Base-by-base conservation (phyloP, 2,888 invertebrate genomes). In the Philhelius pedissequus region DNA sequence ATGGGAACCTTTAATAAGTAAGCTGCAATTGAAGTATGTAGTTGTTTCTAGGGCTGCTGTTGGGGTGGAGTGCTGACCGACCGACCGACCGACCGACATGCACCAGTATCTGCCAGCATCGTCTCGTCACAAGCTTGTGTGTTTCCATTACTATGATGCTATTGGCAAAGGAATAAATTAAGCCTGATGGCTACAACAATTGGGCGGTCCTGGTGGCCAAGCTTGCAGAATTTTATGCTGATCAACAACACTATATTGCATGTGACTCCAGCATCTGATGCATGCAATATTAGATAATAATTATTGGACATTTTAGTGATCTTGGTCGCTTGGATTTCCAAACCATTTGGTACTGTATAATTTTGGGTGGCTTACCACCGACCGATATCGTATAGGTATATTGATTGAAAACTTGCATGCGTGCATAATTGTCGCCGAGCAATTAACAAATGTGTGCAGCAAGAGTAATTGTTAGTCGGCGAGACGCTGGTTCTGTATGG, bases 111-210 rank as follows among this genome's bases (percentile, higher is more conserved):
- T n/a, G n/a, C n/a, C n/a, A n/a, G n/a, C n/a, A n/a, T n/a, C n/a
- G n/a, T n/a, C n/a, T n/a, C n/a, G 54, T 71, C 20, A 38, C 22
- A 54, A 62, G 38, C 43, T 43, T 40, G 48, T 13, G 7, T 43
- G 27, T 43, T 35, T 15, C n/a, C 38, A 64, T 48, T 50, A 52
- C 20, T 20, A 15, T 35, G 82, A 68, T 79, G 83, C 84, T 76
- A 78, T 48, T 76, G 80, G 84, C 84, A 43, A 32, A 66, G 50
- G 80, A 84, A 84, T 80, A 84, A 84, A 76, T 84, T 84, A 71
- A 62, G 64, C 38, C 71, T 45, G 71, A 22, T 43, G 40, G 27
- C 66, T 18, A 75, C 80, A 84, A 84, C 80, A 80, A 80, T 84
- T 80, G 84, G 80, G 80, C 84, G 84, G 75, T 76, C 66, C 70